Evolutionary conservation across 2,797 vertebrate genomes (phyloP).

Genomic region (Steatocranus sp.): DNA sequence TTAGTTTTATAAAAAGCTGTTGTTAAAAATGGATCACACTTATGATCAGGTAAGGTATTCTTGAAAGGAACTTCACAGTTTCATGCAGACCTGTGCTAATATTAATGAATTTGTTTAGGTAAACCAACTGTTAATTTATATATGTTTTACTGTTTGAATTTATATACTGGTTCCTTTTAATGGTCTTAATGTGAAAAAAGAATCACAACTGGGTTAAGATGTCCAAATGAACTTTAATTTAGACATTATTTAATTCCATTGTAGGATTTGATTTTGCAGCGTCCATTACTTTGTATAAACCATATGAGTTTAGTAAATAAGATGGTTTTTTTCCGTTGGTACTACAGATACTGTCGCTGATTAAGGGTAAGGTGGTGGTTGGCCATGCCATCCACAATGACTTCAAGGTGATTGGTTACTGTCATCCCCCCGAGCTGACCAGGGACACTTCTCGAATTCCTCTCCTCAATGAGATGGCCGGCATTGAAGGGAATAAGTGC

Average conservation of each 20-base stretch:
- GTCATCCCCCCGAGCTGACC: conserved; percentile 79
- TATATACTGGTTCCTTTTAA: neutral
- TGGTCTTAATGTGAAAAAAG: neutral
- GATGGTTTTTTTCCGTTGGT: neutral
- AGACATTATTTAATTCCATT: neutral
- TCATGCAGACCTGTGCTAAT: neutral
- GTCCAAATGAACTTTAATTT: neutral
- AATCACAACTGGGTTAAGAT: neutral
- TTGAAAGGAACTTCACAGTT: neutral
- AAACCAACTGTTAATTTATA: neutral
- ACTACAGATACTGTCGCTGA: neutral
- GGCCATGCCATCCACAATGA: conserved; percentile 91
- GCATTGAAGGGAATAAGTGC: neutral
- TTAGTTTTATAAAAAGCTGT: neutral
- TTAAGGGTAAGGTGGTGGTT: conserved; percentile 68
- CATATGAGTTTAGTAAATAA: neutral
- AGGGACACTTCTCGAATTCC: conserved; percentile 87
- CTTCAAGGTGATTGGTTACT: conserved; percentile 85
- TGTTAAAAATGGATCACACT: neutral
- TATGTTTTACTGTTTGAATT: neutral
- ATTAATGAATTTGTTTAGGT: neutral
- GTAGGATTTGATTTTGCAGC: neutral
- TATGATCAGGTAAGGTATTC: neutral
- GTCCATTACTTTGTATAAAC: accelerated
- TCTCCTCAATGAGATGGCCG: conserved; percentile 74